Base-by-base conservation (phyloP, 2,797 vertebrate genomes). In the Rhynchonycteris naso region DNA sequence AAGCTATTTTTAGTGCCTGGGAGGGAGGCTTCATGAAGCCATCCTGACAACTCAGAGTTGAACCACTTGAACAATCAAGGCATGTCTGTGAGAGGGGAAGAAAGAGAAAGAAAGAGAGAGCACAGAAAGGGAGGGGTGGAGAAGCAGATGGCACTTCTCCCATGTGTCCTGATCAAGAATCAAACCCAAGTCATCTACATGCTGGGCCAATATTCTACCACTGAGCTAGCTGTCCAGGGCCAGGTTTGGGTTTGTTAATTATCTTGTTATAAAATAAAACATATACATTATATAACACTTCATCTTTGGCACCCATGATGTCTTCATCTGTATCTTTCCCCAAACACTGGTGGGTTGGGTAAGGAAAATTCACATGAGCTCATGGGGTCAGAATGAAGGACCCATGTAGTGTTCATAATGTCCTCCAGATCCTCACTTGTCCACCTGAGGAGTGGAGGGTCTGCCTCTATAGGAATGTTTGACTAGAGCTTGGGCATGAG, bases 351-450 rank as follows among this genome's bases (percentile, higher is more conserved):
- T 22, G 15, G 30, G 7, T 4, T 58, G 5, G 2, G 26, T 72
- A 15, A 63, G 16, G 56, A 21, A 16, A 52, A 71, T 58, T 71
- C 24, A 15, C 19, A 33, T 30, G 38, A 78, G 7, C 24, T 58
- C n/a, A 33, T 33, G 26, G 9, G 59, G 43, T 68, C 28, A 33
- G 30, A 78, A 21, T 35, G 21, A 76, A 87, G 26, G 16, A 18
- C 52, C 0, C 15, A 38, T 11, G 5, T 18, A 18, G 8, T 15
- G 8, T 75, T 9, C n/a, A 68, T 33, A 47, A 0, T 26, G 11
- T 82, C 52, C 5, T 38, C 15, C 26, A 69, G 30, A 22, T 65
- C 54, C 35, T 71, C 19, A 7, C 24, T 56, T 22, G 16, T 86
- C 30, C 52, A 28, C 33, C 11, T 47, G 47, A 47, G 47, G 54